Evolutionary conservation across 2,888 invertebrate genomes (phyloP).

Genomic region (Lasioglossum malachurum): DNA sequence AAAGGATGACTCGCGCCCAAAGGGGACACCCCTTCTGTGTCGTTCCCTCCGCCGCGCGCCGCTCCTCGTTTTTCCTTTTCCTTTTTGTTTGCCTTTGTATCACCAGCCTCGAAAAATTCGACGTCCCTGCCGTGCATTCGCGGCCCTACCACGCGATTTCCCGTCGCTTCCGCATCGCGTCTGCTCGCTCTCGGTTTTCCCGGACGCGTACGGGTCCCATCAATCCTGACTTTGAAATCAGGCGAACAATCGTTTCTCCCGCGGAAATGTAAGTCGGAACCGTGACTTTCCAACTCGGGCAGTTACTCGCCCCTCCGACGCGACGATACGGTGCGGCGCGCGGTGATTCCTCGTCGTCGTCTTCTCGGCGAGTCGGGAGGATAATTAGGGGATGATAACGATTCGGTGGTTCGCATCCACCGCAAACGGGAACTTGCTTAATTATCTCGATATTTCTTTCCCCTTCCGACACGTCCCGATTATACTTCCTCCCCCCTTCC

Average conservation of each 20-base stretch:
- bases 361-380: constrained; percentile 28
- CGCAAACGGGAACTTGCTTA: constrained; percentile 31
- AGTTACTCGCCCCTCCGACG: neutral
- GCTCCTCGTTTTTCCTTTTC: constrained; percentile 9
- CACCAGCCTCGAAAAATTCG: constrained; percentile 28
- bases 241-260: neutral
- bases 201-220: neutral
- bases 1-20: constrained; percentile 40
- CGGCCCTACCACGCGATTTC: constrained; percentile 8
- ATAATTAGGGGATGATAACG: constrained; percentile 47
- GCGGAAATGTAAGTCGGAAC: neutral
- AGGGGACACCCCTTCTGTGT: constrained; percentile 26
- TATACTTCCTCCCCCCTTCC: neutral
- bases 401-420: constrained; percentile 29
- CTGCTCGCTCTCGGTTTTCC: neutral
- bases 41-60: neutral
- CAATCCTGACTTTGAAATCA: neutral
- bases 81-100: constrained; percentile 12
- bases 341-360: neutral
- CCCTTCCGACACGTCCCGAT: constrained; percentile 18
- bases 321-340: no score
- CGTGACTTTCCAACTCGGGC: neutral
- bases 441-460: constrained; percentile 59
- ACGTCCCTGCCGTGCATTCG: neutral
- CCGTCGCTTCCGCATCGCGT: neutral